Conservation (phyloP, 2,888 invertebrate genomes). For the Mythimna lalbum region DNA sequence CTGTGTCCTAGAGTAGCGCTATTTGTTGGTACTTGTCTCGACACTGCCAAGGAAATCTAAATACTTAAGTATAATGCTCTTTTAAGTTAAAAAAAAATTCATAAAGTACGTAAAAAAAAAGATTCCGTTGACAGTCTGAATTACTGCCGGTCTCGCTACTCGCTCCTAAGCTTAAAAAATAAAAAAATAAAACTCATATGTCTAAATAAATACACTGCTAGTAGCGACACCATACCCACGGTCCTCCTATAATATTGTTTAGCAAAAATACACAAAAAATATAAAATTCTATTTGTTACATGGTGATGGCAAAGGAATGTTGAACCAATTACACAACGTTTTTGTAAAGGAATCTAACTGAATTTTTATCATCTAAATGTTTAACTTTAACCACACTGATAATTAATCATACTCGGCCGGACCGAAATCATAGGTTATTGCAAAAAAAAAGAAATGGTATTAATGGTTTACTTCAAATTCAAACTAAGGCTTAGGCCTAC, state of each 20-base stretch:
- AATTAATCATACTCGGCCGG: constrained; percentile 46
- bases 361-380: constrained; percentile 39
- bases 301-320: constrained; percentile 61
- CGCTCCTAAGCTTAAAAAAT: constrained; percentile 29
- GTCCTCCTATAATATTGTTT: constrained; percentile 48
- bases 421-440: constrained; percentile 31
- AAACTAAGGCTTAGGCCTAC: constrained; percentile 17
- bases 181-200: constrained; percentile 46
- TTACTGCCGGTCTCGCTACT: constrained; percentile 45
- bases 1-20: constrained; percentile 21
- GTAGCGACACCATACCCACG: constrained; percentile 41
- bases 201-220: constrained; percentile 51
- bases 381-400: constrained; percentile 54
- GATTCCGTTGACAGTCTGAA: constrained; percentile 45
- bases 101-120: constrained; percentile 24
- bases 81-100: constrained; percentile 12
- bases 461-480: constrained; percentile 27
- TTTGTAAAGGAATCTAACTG: constrained; percentile 48
- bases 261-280: constrained; percentile 61
- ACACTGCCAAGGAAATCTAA: constrained; percentile 40
- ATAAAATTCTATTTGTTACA: constrained; percentile 40
- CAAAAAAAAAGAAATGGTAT: not conserved
- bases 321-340: constrained; percentile 51
- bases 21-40: constrained; percentile 8
- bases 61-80: constrained; percentile 39